phyloP scores from a whole-genome alignment of 2,888 invertebrate species.

The Lasioglossum marginatum region DNA sequence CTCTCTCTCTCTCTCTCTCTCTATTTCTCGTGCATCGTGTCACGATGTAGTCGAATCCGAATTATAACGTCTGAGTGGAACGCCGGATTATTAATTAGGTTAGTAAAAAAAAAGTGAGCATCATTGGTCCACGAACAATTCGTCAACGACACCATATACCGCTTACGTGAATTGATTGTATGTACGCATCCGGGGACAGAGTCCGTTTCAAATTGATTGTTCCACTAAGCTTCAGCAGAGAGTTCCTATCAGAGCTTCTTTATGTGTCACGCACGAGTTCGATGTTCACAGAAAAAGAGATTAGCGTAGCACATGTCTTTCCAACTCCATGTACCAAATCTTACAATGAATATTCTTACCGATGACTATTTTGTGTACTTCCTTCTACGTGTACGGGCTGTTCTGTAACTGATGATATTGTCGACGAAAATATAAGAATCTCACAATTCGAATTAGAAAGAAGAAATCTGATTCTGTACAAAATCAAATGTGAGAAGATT shows the following conservation, averaged over 20 bases:
- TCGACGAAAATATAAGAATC: neutral
- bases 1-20: too few species aligned
- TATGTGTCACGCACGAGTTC: constrained; percentile 78
- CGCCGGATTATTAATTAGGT: constrained; percentile 76
- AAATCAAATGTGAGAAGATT: neutral
- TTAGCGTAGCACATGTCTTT: constrained; percentile 81
- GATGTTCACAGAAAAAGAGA: constrained; percentile 77
- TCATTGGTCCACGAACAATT: constrained; percentile 50
- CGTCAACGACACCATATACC: constrained; percentile 52
- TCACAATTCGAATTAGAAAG: neutral
- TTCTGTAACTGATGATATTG: neutral
- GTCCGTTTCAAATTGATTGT: constrained; percentile 14
- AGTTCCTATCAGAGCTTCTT: constrained; percentile 63
- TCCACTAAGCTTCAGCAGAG: constrained; percentile 22
- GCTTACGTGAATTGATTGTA: constrained; percentile 53
- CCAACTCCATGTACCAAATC: constrained; percentile 74
- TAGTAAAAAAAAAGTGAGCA: constrained; percentile 66
- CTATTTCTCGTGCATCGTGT: constrained; percentile 55
- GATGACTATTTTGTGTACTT: constrained; percentile 8
- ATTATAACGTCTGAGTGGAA: constrained; percentile 69
- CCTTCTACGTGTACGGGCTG: neutral
- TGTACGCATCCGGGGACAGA: constrained; percentile 9
- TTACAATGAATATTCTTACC: constrained; percentile 21
- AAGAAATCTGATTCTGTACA: neutral
- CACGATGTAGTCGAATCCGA: constrained; percentile 31